Evolutionary conservation across 2,113 vertebrate genomes (phyloP).

Genomic region (Gasterosteus nipponicus): DNA sequence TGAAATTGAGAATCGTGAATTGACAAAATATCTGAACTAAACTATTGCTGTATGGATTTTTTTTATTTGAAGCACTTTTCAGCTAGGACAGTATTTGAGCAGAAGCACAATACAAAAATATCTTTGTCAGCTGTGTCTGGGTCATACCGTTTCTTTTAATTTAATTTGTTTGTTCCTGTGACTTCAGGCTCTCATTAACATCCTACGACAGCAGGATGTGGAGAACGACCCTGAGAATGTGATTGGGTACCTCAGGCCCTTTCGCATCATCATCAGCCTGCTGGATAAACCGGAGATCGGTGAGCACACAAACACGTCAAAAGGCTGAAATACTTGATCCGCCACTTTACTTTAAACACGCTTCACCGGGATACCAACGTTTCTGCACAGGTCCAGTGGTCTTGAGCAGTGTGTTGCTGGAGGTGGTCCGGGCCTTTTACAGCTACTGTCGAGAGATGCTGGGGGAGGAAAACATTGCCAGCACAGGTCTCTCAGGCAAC

Average conservation of each 20-base stretch:
- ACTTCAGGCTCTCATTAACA: slow-evolving; percentile 86
- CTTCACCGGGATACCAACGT: neutral
- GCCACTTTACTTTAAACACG: neutral
- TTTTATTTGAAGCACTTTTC: neutral
- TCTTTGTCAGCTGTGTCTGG: slow-evolving; percentile 15
- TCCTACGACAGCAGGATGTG: slow-evolving; percentile 87
- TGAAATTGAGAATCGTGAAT: neutral
- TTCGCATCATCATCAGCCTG: slow-evolving; percentile 92
- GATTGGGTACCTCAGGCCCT: slow-evolving; percentile 89
- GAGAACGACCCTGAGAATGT: slow-evolving; percentile 83
- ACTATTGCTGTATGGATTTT: no score
- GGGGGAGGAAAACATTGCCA: slow-evolving; percentile 83
- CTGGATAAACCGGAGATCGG: slow-evolving; percentile 98
- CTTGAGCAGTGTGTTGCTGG: slow-evolving; percentile 88
- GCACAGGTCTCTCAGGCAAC: slow-evolving; percentile 86
- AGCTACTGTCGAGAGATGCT: slow-evolving; percentile 89
- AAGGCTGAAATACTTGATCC: neutral
- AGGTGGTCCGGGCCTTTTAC: slow-evolving; percentile 94
- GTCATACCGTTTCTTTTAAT: slow-evolving; percentile 1
- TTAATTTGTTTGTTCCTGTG: slow-evolving; percentile 32
- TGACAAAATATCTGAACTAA: neutral
- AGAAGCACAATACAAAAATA: neutral
- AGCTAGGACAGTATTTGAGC: neutral
- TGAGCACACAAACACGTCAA: slow-evolving; percentile 53
- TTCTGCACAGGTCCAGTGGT: slow-evolving; percentile 86